Percentiles rank a stretch among this genome's conserved stretches.
Evolutionary conservation across 2,888 invertebrate genomes (phyloP).

Genomic region (Ctenicera cuprea): DNA sequence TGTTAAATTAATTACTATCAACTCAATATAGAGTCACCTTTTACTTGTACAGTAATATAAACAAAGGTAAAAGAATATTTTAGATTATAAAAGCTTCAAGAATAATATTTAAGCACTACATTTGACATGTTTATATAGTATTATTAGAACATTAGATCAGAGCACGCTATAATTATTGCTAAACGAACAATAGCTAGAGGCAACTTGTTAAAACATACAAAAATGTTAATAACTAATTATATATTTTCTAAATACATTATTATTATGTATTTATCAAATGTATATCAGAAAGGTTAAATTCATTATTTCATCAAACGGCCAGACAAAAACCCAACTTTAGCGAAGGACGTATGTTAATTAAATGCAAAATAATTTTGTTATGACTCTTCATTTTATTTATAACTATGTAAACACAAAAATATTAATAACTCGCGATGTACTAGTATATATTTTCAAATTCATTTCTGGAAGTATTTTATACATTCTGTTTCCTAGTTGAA

Average conservation of each 20-base stretch:
- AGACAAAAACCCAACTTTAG: slow-evolving; percentile 17
- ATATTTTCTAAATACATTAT: neutral
- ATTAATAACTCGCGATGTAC: neutral
- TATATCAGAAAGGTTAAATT: slow-evolving; percentile 14
- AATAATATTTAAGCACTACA: too few relatives aligned
- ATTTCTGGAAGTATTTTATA: neutral
- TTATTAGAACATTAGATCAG: slow-evolving; percentile 18
- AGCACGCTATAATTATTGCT: slow-evolving; percentile 10
- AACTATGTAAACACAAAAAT: neutral
- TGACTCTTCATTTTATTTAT: slow-evolving; percentile 9
- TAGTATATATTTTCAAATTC: neutral
- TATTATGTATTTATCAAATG: slow-evolving; percentile 15
- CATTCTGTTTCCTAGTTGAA: too few relatives aligned
- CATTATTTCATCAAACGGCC: slow-evolving; percentile 7
- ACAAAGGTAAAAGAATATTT: too few relatives aligned
- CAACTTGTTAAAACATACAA: slow-evolving; percentile 8
- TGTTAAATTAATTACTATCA: too few relatives aligned
- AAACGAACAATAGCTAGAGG: neutral
- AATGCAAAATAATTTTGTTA: slow-evolving; percentile 3
- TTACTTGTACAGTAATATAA: too few relatives aligned
- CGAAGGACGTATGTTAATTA: slow-evolving; percentile 25
- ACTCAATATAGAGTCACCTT: too few relatives aligned
- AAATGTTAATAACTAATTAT: slow-evolving; percentile 20
- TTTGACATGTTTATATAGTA: slow-evolving; percentile 4
- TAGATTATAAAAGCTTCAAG: too few relatives aligned